phyloP scores from a whole-genome alignment of 1,140 invertebrate genomes.

The Melanaphis sacchari region DNA sequence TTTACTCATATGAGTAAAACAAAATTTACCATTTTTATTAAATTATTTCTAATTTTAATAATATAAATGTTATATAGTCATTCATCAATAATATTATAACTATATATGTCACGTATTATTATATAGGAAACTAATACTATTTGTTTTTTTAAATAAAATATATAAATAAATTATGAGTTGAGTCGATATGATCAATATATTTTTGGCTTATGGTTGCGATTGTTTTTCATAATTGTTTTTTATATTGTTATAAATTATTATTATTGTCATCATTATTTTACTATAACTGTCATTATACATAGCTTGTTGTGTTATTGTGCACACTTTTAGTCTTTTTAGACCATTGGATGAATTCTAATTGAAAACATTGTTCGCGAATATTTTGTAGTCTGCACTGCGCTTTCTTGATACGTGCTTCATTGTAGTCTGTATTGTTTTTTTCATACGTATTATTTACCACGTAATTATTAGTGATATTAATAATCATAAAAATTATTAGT shows the following conservation, averaged over 20 bases:
- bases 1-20: too few relatives aligned
- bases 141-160: not conserved
- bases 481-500: not conserved
- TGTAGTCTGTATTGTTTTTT: not conserved
- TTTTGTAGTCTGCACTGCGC: not conserved
- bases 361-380: slow-evolving; percentile 3
- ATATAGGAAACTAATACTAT: not conserved
- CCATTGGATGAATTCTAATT: slow-evolving; percentile 23
- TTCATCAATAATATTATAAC: too few relatives aligned
- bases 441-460: not conserved
- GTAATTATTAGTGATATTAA: not conserved
- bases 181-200: not conserved
- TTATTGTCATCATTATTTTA: not conserved
- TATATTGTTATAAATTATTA: not conserved
- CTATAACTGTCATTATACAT: not conserved
- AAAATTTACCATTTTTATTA: too few relatives aligned
- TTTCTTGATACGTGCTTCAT: not conserved
- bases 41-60: too few relatives aligned
- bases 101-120: not conserved
- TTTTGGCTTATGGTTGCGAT: not conserved
- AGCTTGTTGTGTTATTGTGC: not conserved
- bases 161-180: not conserved
- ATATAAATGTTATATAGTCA: too few relatives aligned
- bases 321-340: not conserved
- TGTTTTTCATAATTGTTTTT: not conserved